Evolutionary conservation across 2,888 invertebrate species (phyloP), one percentile per base, ranked within the genome.

Genomic region (Uropetala carovei): DNA sequence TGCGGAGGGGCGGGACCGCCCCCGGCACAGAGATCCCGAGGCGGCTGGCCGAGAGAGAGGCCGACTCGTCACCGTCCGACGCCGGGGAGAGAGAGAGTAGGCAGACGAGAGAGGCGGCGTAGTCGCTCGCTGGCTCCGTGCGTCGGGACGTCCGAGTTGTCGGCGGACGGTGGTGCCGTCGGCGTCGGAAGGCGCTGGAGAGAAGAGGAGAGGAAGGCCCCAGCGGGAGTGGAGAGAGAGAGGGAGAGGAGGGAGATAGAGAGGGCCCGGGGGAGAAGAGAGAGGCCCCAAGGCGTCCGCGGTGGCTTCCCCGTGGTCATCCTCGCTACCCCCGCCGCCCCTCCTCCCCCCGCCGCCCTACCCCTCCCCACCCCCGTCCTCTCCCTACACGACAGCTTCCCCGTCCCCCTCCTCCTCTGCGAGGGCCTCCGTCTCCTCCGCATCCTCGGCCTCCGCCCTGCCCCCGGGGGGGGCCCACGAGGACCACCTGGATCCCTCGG

Each of bases 381-480:
- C 93, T 86, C 93, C 93, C 92, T 89, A 89, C 56, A 93, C 92
- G 81, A 93, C 92, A 93, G 92, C 75, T 59, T 59, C 10, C 75
- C 92, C 75, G 81, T 93, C 68, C 92, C 92, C 91, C 92, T 89
- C 89, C 68, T 89, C 89, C 22, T 89, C 89, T n/a, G 89, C 89
- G 89, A 89, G 89, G 89, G 89, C 92, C 91, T 89, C 82, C 91
- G 92, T 86, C 92, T 92, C 92, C 43, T 92, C 92, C 91, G 92
- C 92, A 97, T 95, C 97, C 97, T 95, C 97, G 97, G 97, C 97
- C 97, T 95, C 97, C 97, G 93, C 94, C 95, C 93, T 95, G 95
- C 93, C 94, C 95, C 93, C 94, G 94, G 94, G 94, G 97, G 93
- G 97, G 97, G 95, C 96, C 89, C 89, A 68, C 64, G 89, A 89